Base-by-base conservation (phyloP, 2,797 vertebrate genomes). In the Holocentrus rufus region DNA sequence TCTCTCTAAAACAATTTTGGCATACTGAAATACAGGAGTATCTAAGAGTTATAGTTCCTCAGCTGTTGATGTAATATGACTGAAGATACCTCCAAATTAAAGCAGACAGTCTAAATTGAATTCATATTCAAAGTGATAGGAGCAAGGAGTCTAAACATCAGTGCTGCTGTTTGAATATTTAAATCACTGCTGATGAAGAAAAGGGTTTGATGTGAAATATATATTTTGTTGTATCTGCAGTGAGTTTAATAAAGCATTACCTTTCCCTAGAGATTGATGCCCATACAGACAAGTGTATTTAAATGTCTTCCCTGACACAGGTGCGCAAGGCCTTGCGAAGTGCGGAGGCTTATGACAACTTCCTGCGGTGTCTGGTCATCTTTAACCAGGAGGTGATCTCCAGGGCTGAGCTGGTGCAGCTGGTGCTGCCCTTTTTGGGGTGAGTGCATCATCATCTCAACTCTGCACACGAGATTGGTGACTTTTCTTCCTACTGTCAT, bases 371-470 rank as follows among this genome's bases (percentile, higher is more conserved):
- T 90, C 93, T 99, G 90, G 95, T 98, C 55, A 97, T 99, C 89
- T 99, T 99, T 85, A 99, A 99, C 87, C 98, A 99, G 92, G 98
- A 99, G 90, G 97, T 99, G 74, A 98, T 99, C 77, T 98, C 98
- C 65, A 93, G 97, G 67, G 93, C 96, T 0, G 98, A 99, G 77
- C 95, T 99, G 0, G 98, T 99, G 69, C 98, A 99, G 89, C 92
- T 99, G 47, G 97, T 98, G 72, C 95, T 97, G 78, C 98, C 98
- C 0, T 99, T 99, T 86, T 91, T 99, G 80, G 98, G 97, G 98
- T 99, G 89, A 95, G 96, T 77, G 2, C 20, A 72, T 4, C 2
- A 1, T 44, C 15, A 0, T 46, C 0, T 47, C 2, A n/a, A 22
- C 3, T 34, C n/a, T 2, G 7, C 3, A 18, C 15, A 47, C 13